Conservation (phyloP, 2,888 invertebrate genomes). For the Artemia sinica region DNA sequence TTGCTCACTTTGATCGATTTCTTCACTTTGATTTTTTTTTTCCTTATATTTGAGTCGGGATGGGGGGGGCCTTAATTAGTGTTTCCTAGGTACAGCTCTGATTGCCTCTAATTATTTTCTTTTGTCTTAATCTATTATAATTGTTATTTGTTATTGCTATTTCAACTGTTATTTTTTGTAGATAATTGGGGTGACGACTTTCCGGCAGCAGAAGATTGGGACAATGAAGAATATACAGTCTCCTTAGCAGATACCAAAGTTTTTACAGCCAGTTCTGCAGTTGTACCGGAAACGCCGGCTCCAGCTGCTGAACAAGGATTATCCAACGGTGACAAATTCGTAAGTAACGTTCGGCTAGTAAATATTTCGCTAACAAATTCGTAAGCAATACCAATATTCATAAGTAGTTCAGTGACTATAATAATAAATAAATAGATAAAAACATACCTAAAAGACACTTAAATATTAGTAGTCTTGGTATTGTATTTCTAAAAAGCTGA, state of each 20-base stretch:
- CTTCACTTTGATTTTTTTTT: too few relatives aligned
- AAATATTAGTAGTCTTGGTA: too few relatives aligned
- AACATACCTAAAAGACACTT: too few relatives aligned
- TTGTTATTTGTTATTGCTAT: not conserved
- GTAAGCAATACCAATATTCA: too few relatives aligned
- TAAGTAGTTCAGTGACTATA: too few relatives aligned
- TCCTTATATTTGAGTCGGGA: too few relatives aligned
- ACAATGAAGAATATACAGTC: conserved; percentile 84
- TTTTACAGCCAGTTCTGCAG: conserved; percentile 49
- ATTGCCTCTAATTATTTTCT: not conserved
- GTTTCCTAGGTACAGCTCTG: too few relatives aligned
- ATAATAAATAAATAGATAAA: too few relatives aligned
- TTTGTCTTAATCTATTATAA: not conserved
- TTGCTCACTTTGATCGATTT: too few relatives aligned
- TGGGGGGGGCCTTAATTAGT: too few relatives aligned
- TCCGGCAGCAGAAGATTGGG: conserved; percentile 57
- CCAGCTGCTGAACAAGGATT: conserved; percentile 21
- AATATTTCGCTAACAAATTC: too few relatives aligned
- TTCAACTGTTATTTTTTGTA: conserved; percentile 23
- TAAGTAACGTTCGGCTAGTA: not conserved
- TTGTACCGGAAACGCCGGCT: not conserved
- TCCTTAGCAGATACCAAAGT: conserved; percentile 86
- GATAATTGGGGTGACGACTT: conserved; percentile 37
- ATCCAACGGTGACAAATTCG: conserved; percentile 19
- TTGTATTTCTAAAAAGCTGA: too few relatives aligned